These are phyloP conservation scores for Meleagris gallopavo DNA, from an alignment of 2,113 vertebrate genomes.

Conservation along the genomic window DNA sequence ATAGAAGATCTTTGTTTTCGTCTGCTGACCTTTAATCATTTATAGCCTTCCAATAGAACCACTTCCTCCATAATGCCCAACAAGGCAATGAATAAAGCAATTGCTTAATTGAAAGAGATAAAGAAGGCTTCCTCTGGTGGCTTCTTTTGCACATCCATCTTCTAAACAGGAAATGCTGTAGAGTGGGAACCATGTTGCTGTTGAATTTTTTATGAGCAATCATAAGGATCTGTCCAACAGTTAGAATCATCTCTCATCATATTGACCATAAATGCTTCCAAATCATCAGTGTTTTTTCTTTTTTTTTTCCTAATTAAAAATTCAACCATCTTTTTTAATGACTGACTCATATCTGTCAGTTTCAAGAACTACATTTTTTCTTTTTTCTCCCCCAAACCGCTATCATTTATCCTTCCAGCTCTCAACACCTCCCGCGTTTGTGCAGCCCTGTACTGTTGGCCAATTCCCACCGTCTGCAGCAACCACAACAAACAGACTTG, in stretches of 20 bases:
- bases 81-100: background rate
- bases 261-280: background rate
- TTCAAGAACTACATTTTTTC: background rate
- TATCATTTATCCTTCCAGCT: background rate
- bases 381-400: background rate
- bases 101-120: background rate
- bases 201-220: background rate
- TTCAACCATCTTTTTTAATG: background rate
- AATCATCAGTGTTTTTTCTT: background rate
- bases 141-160: background rate
- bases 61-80: background rate
- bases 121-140: background rate
- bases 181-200: background rate
- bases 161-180: background rate
- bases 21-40: background rate
- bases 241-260: background rate
- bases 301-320: background rate
- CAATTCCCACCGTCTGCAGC: background rate
- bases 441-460: background rate
- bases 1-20: background rate
- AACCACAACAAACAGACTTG: background rate
- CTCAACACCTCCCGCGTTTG: background rate
- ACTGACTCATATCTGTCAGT: background rate
- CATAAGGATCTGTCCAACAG: background rate
- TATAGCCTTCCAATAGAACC: background rate